Base-by-base conservation (phyloP, 23 tunicate species). In the Clavelina lepadiformis region DNA sequence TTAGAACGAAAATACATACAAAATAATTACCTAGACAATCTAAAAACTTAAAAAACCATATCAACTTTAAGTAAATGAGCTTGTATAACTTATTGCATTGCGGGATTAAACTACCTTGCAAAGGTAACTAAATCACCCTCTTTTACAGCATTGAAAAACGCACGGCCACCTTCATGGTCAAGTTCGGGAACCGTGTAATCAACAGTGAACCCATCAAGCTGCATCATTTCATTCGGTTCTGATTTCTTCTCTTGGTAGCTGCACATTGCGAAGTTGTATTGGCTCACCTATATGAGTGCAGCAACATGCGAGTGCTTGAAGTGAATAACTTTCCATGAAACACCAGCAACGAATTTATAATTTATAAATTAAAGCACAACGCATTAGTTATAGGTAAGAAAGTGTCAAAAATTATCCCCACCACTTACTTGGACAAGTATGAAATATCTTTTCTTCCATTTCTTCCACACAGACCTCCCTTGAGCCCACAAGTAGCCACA, bases 251-350 rank as follows among this genome's bases (percentile, higher is more conserved):
- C 99, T 41, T 80, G 99, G 79, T 86, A 94, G 58, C 84, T 80
- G 67, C 99, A 94, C 99, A 94, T 94, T 32, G 86, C 99, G 66
- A 94, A 94, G 73, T 85, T 86, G 83, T 94, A 94, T 61, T 94
- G 99, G 66, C 92, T 82, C 50, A 81, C 99, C 97, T 89, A 80
- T 11, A 27, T 41, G 49, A 41, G 13, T 11, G 11, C 49, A 41
- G 49, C 49, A 41, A 41, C 15, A 8, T 11, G 15, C 49, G 49
- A 41, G 11, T 11, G 15, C 49, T 11, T 15, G 49, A 8, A 15
- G 49, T 41, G 49, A 8, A 41, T 41, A 41, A 41, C 49, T 15
- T 8, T 41, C 11, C 13, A 15, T 15, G 15, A 8, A 8, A 41
- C 49, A 41, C 13, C 49, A 41, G 49, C 15, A 15, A 41, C 49